phyloP scores from a whole-genome alignment of 2,888 invertebrate species.

The Xiphydria camelus region DNA sequence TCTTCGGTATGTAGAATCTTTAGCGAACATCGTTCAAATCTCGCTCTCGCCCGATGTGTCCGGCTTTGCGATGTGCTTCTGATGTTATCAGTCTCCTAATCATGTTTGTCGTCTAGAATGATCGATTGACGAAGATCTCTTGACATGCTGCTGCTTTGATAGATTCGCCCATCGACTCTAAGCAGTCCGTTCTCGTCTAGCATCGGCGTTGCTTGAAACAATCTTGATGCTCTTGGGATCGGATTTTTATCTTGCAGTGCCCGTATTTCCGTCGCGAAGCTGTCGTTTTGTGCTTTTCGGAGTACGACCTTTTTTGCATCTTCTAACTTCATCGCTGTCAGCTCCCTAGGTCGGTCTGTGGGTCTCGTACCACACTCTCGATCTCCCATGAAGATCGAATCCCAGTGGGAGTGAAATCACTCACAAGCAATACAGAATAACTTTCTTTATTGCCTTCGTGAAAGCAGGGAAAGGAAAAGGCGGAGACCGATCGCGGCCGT shows the following conservation, averaged over 20 bases:
- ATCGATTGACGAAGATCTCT: slow-evolving; percentile 19
- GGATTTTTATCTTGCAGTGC: background rate
- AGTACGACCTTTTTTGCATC: too few relatives aligned
- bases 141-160: slow-evolving; percentile 5
- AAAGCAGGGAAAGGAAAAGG: too few relatives aligned
- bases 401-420: too few relatives aligned
- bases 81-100: slow-evolving; percentile 9
- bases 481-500: too few relatives aligned
- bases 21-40: too few relatives aligned
- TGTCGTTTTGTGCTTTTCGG: background rate
- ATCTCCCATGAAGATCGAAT: too few relatives aligned
- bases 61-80: slow-evolving; percentile 13
- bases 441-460: too few relatives aligned
- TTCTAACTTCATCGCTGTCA: too few relatives aligned
- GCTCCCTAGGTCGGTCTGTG: too few relatives aligned
- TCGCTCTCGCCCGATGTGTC: slow-evolving; percentile 20
- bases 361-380: too few relatives aligned
- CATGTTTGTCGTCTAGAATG: slow-evolving; percentile 22
- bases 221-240: background rate
- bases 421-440: too few relatives aligned
- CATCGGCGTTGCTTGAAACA: background rate
- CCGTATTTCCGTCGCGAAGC: background rate
- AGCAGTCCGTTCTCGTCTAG: background rate
- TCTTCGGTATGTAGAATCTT: too few relatives aligned
- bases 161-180: background rate